Evolutionary conservation across 1,140 invertebrate genomes (phyloP), one percentile per base, ranked within the genome.

Genomic region (Lamellibrachia luymesi): DNA sequence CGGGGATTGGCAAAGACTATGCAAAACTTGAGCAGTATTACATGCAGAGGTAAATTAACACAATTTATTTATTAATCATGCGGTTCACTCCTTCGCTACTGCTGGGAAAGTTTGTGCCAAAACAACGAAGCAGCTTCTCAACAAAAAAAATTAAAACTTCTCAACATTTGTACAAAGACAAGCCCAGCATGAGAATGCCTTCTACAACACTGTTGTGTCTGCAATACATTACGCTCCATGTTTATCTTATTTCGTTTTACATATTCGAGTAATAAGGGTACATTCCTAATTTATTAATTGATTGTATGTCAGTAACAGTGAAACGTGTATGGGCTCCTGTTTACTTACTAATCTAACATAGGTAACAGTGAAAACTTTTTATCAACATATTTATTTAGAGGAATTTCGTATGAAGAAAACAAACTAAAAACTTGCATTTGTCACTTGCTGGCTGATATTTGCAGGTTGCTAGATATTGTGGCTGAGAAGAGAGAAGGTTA

Each of bases 1-100:
- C 94, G 94, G 92, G 94, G 1, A 96, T 94, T 94, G 96, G 95
- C 17, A 94, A 93, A 4, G 93, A 96, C 92, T 97, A 97, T 95
- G 94, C 95, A 1, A 95, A 96, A 89, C 96, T 98, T 2, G 97
- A 98, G 95, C 96, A 97, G 93, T 97, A 97, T 93, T 98, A 98
- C 95, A 97, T 98, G 94, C 96, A 97, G 94, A 97, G 97, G 96
- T 96, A 94, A 94, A 94, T 94, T 50, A 50, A 50, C 92, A 13
- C 22, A 91, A n/a, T 91, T 91, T 2, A 80, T 80, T 80, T 8
- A 17, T 80, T 80, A 56, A 13, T 6, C 52, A 6, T 13, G 52
- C 52, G 13, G 52, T 6, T 56, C 52, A 13, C 5, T 56, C 5
- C 64, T 80, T 17, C 4, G 25, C 17, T 80, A 8, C 64, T 80